Conservation (phyloP, 2,888 invertebrate genomes). For the Sarcophaga caerulescens region DNA sequence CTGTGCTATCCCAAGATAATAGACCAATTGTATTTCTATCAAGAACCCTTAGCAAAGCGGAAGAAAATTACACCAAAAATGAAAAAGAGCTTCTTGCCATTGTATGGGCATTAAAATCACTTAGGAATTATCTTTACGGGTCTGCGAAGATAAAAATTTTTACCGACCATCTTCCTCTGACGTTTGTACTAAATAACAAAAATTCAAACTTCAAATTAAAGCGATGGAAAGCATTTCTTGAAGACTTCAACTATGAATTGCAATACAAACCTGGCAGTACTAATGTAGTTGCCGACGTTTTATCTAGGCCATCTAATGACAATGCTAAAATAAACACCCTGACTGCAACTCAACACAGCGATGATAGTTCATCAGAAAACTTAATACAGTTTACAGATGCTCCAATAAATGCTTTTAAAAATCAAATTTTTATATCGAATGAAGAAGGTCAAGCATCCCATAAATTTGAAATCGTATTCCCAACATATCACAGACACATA, state of each 20-base stretch:
- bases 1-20: slow-evolving; percentile 50
- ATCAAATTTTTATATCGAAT: slow-evolving; percentile 47
- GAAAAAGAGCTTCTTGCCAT: too few relatives aligned
- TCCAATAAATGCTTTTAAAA: slow-evolving; percentile 65
- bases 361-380: slow-evolving; percentile 62
- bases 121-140: slow-evolving; percentile 55
- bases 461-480: slow-evolving; percentile 38
- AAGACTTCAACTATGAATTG: slow-evolving; percentile 62
- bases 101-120: too few relatives aligned
- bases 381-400: slow-evolving; percentile 53
- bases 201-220: slow-evolving; percentile 56
- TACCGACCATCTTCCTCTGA: slow-evolving; percentile 55
- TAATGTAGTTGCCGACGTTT: too few relatives aligned
- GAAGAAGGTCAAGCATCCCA: slow-evolving; percentile 16
- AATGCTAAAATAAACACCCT: slow-evolving; percentile 48
- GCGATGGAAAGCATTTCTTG: slow-evolving; percentile 61
- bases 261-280: slow-evolving; percentile 50
- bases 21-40: slow-evolving; percentile 47
- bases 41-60: slow-evolving; percentile 30
- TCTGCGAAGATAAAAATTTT: slow-evolving; percentile 44
- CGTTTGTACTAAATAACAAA: slow-evolving; percentile 55
- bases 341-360: slow-evolving; percentile 50
- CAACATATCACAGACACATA: slow-evolving; percentile 24
- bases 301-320: background rate
- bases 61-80: slow-evolving; percentile 48